A percentile compares a stretch with the other conserved stretches of the same genome.
These are phyloP conservation scores for Antheraea pernyi DNA, from an alignment of 1,140 invertebrate genomes.

Conservation along the genomic window DNA sequence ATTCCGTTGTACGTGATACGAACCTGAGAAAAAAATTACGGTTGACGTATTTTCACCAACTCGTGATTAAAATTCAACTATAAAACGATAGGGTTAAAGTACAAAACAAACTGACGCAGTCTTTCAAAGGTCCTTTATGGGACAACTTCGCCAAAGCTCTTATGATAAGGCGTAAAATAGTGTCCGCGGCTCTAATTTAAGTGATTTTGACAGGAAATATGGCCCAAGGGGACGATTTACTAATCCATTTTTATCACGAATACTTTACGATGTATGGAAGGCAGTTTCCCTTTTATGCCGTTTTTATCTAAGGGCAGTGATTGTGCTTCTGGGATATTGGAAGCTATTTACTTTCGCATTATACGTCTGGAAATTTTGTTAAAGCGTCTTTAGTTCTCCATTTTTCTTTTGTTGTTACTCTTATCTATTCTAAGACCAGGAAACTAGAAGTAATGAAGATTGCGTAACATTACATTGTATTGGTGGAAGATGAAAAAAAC, in stretches of 20 bases:
- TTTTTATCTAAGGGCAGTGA: background rate
- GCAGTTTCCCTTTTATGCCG: background rate
- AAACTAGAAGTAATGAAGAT: background rate
- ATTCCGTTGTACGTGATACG: slow-evolving; percentile 21
- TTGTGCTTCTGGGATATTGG: background rate
- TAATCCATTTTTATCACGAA: slow-evolving; percentile 30
- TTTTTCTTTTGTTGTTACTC: too few species aligned
- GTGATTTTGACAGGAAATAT: slow-evolving; percentile 35
- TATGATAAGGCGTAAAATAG: slow-evolving; percentile 32
- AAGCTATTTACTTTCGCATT: background rate
- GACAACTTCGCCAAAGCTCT: slow-evolving; percentile 17
- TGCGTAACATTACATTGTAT: too few species aligned
- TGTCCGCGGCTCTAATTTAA: slow-evolving; percentile 30
- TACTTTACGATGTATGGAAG: slow-evolving; percentile 20
- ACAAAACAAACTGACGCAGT: too few species aligned
- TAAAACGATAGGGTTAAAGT: background rate
- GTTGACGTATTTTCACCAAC: slow-evolving; percentile 7
- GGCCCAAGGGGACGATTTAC: slow-evolving; percentile 22
- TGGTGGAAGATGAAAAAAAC: too few species aligned
- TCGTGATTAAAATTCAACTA: background rate
- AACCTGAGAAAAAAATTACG: slow-evolving; percentile 11
- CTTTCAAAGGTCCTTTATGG: slow-evolving; percentile 13
- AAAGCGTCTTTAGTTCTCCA: background rate
- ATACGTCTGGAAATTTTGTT: background rate
- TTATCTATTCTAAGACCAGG: background rate